A percentile compares a stretch with the other conserved stretches of the same genome.
These are phyloP conservation scores for Biston stratarius DNA, from an alignment of 2,888 invertebrate species.

Conservation along the genomic window DNA sequence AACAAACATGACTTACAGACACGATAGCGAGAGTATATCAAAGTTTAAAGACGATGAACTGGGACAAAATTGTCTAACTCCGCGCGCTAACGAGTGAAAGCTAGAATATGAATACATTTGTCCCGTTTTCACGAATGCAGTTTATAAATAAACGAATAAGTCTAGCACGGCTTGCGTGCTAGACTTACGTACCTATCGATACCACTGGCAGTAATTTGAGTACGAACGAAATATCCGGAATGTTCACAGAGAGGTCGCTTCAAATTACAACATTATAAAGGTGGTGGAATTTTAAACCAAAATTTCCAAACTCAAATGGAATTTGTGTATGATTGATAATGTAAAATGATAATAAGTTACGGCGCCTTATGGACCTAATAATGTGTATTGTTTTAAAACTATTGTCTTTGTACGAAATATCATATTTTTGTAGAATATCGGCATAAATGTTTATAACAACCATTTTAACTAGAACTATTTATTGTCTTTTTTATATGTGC, in stretches of 20 bases:
- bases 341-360: not conserved
- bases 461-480: conserved; percentile 5
- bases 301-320: conserved; percentile 2
- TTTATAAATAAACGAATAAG: too few relatives aligned
- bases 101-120: too few relatives aligned
- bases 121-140: too few relatives aligned
- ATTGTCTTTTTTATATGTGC: conserved; percentile 15
- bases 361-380: not conserved
- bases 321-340: not conserved
- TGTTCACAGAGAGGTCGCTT: not conserved
- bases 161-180: too few relatives aligned
- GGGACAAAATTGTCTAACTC: too few relatives aligned
- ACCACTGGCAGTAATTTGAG: not conserved
- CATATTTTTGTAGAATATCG: conserved; percentile 14
- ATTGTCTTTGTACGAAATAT: not conserved
- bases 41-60: too few relatives aligned
- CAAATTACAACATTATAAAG: conserved; percentile 1
- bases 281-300: conserved; percentile 6
- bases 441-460: not conserved
- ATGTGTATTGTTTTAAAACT: not conserved
- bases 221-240: not conserved
- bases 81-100: too few relatives aligned
- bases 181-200: too few relatives aligned
- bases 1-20: too few relatives aligned
- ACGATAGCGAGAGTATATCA: too few relatives aligned